Evolutionary conservation across 1,140 invertebrate species (phyloP).

Genomic region (Lordiphosa mommai): DNA sequence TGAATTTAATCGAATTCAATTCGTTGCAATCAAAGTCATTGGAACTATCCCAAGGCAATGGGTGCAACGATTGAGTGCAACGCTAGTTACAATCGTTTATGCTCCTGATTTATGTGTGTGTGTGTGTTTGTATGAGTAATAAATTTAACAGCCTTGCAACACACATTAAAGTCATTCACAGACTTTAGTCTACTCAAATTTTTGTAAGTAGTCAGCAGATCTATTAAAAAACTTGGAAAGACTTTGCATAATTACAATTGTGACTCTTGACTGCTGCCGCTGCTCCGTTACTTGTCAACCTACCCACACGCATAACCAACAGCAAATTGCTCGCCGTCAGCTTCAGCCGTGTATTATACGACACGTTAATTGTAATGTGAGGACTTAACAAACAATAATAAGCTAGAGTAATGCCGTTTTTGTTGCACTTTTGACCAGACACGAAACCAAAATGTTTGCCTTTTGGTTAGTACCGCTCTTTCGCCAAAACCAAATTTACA

Average conservation of each 20-base stretch:
- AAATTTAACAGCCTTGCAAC: constrained; percentile 12
- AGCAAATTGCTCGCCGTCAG: background rate
- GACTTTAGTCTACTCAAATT: no score
- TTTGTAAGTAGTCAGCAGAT: no score
- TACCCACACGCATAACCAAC: background rate
- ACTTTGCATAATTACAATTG: no score
- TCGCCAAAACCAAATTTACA: constrained; percentile 19
- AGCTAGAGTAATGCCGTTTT: constrained; percentile 12
- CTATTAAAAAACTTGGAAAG: no score
- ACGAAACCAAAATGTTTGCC: constrained; percentile 21
- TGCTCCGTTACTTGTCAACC: no score
- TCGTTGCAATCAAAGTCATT: constrained; percentile 40
- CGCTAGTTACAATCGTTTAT: no score
- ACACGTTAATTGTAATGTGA: constrained; percentile 24
- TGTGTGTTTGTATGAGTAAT: background rate
- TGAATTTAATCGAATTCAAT: constrained; percentile 43
- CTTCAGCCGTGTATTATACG: background rate
- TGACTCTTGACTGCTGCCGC: no score
- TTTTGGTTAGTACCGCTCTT: constrained; percentile 21
- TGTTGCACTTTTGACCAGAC: constrained; percentile 43
- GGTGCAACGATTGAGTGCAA: no score
- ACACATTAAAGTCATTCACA: background rate
- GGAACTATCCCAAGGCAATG: no score
- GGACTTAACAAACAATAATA: constrained; percentile 19
- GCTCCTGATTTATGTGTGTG: no score